These are phyloP conservation scores for Theodoxus fluviatilis DNA, from an alignment of 2,888 invertebrate genomes.

Conservation along the genomic window DNA sequence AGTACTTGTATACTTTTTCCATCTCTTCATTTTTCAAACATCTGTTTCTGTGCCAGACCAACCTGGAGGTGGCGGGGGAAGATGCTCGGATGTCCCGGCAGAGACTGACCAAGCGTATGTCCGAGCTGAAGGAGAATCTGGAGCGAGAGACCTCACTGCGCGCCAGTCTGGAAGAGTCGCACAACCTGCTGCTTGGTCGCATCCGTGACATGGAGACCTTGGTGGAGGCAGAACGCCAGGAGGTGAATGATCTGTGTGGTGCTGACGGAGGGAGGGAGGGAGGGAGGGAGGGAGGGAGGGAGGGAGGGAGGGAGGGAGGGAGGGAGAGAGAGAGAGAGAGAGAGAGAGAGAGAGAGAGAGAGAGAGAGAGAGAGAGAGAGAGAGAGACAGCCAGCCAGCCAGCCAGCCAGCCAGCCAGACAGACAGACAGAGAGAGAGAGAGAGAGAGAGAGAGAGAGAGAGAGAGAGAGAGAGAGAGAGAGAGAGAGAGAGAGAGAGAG, in stretches of 20 bases:
- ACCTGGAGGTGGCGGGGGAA: conserved; percentile 45
- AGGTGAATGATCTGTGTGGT: conserved; percentile 36
- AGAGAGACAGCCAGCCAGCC: no score
- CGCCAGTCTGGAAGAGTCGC: conserved; percentile 59
- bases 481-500: no score
- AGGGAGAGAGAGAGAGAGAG: no score
- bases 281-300: no score
- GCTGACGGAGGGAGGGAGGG: no score
- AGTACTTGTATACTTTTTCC: neutral
- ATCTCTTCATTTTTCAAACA: neutral
- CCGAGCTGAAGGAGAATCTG: conserved; percentile 54
- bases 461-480: no score
- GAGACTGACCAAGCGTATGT: conserved; percentile 49
- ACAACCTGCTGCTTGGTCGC: conserved; percentile 51
- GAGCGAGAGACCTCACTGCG: conserved; percentile 55
- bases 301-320: no score
- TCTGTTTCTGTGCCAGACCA: conserved; percentile 39
- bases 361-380: no score
- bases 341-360: no score
- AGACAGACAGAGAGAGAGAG: no score
- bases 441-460: no score
- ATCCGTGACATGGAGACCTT: conserved; percentile 56
- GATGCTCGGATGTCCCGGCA: conserved; percentile 45
- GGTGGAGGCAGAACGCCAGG: conserved; percentile 49
- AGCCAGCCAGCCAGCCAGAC: no score